phyloP scores from a whole-genome alignment of 2,113 vertebrate genomes.

The Muntiacus muntjak region DNA sequence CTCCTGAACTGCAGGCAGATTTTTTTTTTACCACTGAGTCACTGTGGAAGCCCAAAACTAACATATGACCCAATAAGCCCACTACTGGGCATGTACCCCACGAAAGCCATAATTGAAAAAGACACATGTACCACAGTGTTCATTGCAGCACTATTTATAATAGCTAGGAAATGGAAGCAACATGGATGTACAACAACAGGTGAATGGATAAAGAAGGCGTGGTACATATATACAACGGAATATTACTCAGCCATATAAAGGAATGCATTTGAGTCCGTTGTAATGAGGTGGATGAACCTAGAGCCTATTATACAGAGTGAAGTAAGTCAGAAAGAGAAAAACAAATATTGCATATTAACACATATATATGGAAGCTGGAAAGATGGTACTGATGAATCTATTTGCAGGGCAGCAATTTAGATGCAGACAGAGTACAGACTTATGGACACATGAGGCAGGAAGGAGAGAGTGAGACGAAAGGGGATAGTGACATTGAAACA shows the following conservation, averaged over 20 bases:
- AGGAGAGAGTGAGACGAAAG: rapidly evolving
- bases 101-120: neutral
- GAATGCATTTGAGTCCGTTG: neutral
- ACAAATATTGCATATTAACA: neutral
- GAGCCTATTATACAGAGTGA: neutral
- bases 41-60: neutral
- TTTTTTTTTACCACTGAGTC: neutral
- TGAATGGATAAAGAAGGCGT: neutral
- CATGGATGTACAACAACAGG: neutral
- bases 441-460: neutral
- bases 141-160: neutral
- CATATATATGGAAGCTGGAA: neutral
- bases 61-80: neutral
- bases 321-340: neutral
- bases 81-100: neutral
- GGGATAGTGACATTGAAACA: neutral
- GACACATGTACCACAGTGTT: neutral
- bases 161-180: neutral
- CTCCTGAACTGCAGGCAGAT: neutral
- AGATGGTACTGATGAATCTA: neutral
- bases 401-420: neutral
- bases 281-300: neutral
- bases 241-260: neutral
- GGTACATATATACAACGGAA: neutral
- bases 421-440: neutral